A percentile compares a stretch with the other conserved stretches of the same genome.
Conservation (phyloP, 2,797 vertebrate species). For the Botia almorhae region DNA sequence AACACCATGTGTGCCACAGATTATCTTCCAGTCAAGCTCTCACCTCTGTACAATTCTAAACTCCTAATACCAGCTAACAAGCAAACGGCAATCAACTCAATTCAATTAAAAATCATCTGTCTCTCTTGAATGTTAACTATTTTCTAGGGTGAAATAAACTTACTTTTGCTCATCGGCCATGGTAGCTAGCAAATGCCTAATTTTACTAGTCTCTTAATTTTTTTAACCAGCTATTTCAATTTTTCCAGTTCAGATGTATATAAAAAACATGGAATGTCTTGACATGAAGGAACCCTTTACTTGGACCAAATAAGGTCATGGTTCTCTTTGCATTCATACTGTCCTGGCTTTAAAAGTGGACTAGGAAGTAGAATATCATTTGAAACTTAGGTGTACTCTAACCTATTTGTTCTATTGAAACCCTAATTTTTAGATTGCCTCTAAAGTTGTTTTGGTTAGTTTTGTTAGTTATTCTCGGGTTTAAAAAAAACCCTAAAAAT, state of each 20-base stretch:
- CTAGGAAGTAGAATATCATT: not conserved
- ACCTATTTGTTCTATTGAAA: not conserved
- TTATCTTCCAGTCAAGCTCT: conserved; percentile 44
- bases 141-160: no score
- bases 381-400: no score
- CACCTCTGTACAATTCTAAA: conserved; percentile 18
- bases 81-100: conserved; percentile 6
- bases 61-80: conserved; percentile 28
- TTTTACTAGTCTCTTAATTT: not conserved
- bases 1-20: conserved; percentile 41
- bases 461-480: no score
- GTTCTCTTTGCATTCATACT: no score
- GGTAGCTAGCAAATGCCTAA: not conserved
- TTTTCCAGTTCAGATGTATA: no score
- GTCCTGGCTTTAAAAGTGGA: not conserved
- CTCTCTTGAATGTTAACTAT: not conserved
- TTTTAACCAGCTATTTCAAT: no score
- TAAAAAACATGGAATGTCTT: no score
- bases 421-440: not conserved
- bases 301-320: not conserved
- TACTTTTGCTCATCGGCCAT: no score
- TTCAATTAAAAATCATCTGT: not conserved
- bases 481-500: no score
- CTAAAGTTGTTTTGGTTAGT: no score
- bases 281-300: not conserved